Conservation (phyloP, 2,797 vertebrate genomes). For the Champsocephalus esox region DNA sequence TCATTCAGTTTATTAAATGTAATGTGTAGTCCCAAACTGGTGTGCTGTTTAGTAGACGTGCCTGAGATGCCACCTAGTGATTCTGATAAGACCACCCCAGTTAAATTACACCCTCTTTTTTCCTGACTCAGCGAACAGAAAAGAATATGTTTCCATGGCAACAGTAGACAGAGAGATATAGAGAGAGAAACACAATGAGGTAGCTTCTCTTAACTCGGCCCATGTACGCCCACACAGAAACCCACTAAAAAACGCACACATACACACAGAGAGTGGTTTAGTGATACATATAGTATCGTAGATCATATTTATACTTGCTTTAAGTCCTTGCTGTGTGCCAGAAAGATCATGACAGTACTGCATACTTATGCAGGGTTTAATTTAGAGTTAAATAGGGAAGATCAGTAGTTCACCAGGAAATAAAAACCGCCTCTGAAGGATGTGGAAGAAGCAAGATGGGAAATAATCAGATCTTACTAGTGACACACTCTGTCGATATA, state of each 20-base stretch:
- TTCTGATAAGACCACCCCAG: conserved; percentile 45
- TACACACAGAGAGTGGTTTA: neutral
- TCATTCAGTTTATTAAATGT: neutral
- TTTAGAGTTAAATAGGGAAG: neutral
- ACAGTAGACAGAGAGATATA: conserved; percentile 56
- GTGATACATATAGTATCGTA: neutral
- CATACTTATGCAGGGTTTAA: neutral
- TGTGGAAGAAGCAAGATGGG: conserved; percentile 6
- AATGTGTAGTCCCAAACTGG: neutral
- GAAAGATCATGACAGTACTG: neutral
- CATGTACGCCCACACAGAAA: neutral
- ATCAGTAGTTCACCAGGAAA: neutral
- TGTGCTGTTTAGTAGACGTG: conserved; percentile 28
- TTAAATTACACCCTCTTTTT: conserved; percentile 52
- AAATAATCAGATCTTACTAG: conserved; percentile 25
- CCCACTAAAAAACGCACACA: conserved; percentile 1
- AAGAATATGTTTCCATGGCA: conserved; percentile 73
- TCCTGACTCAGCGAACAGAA: conserved; percentile 67
- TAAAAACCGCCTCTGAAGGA: conserved; percentile 9
- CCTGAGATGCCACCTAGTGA: conserved; percentile 73
- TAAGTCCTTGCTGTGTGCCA: conserved; percentile 1
- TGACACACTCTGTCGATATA: conserved; percentile 8
- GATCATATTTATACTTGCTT: conserved; percentile 24
- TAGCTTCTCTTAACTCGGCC: conserved; percentile 19
- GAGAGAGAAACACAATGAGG: conserved; percentile 28